These are phyloP conservation scores for Seira sanloemensis DNA, from an alignment of 2,888 invertebrate species.

Conservation along the genomic window DNA sequence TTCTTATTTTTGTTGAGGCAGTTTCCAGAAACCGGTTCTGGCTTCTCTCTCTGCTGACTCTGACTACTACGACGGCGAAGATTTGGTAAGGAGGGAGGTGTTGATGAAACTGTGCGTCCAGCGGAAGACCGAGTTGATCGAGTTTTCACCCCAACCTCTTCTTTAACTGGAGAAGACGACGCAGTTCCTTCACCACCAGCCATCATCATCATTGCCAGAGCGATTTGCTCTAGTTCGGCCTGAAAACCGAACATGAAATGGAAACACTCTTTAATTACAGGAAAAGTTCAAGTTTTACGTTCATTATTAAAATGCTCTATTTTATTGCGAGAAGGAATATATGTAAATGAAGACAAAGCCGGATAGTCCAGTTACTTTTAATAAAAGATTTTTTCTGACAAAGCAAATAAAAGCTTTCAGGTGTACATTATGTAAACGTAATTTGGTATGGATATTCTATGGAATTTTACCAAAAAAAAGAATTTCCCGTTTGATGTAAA, in stretches of 20 bases:
- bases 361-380: too few species aligned
- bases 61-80: not conserved
- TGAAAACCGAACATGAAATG: constrained; percentile 15
- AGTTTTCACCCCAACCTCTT: constrained; percentile 33
- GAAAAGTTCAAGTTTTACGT: too few species aligned
- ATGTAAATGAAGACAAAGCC: too few species aligned
- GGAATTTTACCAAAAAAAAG: too few species aligned
- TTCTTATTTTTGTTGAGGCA: constrained; percentile 42
- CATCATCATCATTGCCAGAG: constrained; percentile 69
- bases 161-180: not conserved
- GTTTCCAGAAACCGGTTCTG: constrained; percentile 58
- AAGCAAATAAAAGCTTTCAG: too few species aligned
- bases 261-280: not conserved
- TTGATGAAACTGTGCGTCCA: constrained; percentile 13
- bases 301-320: too few species aligned
- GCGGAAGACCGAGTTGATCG: constrained; percentile 10
- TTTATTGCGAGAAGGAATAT: too few species aligned
- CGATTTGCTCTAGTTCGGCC: constrained; percentile 65
- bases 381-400: too few species aligned
- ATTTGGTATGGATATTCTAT: too few species aligned
- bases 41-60: not conserved
- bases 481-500: too few species aligned
- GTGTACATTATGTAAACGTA: too few species aligned
- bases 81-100: constrained; percentile 25
- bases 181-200: constrained; percentile 58